phyloP scores from a whole-genome alignment of 1,140 invertebrate genomes.

The Lepidostoma basale region DNA sequence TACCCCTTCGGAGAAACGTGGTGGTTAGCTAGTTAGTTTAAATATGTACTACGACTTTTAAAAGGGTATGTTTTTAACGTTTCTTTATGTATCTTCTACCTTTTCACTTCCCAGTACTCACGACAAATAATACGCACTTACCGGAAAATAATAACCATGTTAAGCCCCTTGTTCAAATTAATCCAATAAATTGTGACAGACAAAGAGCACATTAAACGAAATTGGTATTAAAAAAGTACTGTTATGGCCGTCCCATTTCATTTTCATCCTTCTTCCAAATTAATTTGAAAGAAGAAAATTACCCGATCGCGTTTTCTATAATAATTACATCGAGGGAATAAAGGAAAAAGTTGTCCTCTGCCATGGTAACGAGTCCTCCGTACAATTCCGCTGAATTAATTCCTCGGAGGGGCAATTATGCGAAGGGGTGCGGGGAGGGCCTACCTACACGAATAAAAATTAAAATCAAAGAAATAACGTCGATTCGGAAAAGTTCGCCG shows the following conservation, averaged over 20 bases:
- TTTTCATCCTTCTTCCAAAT: conserved; percentile 20
- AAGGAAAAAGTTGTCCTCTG: conserved; percentile 39
- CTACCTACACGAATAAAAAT: conserved; percentile 42
- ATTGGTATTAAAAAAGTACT: conserved; percentile 20
- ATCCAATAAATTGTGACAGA: conserved; percentile 21
- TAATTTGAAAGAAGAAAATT: conserved; percentile 35
- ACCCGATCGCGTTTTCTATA: conserved; percentile 45
- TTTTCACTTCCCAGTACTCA: too few species aligned
- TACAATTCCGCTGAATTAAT: conserved; percentile 44
- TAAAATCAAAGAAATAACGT: conserved; percentile 46
- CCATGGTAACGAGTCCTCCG: conserved; percentile 38
- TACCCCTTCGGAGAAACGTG: too few species aligned
- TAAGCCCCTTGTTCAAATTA: background rate
- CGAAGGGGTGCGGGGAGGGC: conserved; percentile 29
- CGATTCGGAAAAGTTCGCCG: conserved; percentile 24
- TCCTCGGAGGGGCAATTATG: conserved; percentile 46
- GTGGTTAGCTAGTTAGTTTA: too few species aligned
- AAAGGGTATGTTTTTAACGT: too few species aligned
- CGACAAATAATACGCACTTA: too few species aligned
- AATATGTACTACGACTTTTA: too few species aligned
- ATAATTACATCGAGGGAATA: conserved; percentile 38
- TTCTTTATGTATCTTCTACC: too few species aligned
- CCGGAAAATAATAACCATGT: conserved; percentile 1
- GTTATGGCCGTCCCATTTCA: conserved; percentile 31
- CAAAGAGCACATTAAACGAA: conserved; percentile 24